Base-by-base conservation (phyloP, 2,888 invertebrate species). In the Cryptophagus acutangulus region DNA sequence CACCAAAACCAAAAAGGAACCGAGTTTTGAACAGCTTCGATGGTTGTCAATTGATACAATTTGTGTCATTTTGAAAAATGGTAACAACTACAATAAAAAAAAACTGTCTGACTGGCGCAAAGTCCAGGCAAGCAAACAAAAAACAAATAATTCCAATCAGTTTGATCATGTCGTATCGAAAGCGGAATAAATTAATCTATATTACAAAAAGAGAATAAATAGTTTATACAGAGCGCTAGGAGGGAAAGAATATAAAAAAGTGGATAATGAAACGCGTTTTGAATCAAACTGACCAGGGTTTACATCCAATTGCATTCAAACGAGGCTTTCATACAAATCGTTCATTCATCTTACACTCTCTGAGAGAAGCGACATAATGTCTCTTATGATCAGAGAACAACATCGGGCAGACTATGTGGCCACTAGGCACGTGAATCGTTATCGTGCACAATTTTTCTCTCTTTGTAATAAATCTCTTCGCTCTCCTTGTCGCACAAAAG, bases 401-500 rank as follows among this genome's bases (percentile, higher is more conserved):
- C 77, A 66, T 79, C 79, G 75, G 78, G 78, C 77, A 78, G 78
- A 76, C 77, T 76, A 72, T 77, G 77, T 73, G 76, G 76, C 75
- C 78, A 78, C 78, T 78, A 78, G 78, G 78, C 77, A 58, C 73
- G 61, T 63, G 70, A 67, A 65, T 67, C 65, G 58, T 76, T 72
- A 51, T 79, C 77, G 54, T 79, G 78, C 42, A 79, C 79, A 57
- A 94, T 92, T 77, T 93, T 94, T 67, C 93, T 85, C 73, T 96
- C 95, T 75, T 95, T 93, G 77, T 92, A 93, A 74, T 94, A 91
- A 64, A 96, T 89, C 73, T 96, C 95, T 73, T 97, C 95, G 61
- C 91, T 92, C 73, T 96, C 95, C 73, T 95, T 96, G 77, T 97
- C 96, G 71, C 95, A 93, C 54, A 95, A 80, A 61, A 97, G 77